A percentile compares a stretch with the other conserved stretches of the same genome.
These are phyloP conservation scores for Lepus timidus DNA, from an alignment of 2,113 vertebrate species.

Conservation along the genomic window DNA sequence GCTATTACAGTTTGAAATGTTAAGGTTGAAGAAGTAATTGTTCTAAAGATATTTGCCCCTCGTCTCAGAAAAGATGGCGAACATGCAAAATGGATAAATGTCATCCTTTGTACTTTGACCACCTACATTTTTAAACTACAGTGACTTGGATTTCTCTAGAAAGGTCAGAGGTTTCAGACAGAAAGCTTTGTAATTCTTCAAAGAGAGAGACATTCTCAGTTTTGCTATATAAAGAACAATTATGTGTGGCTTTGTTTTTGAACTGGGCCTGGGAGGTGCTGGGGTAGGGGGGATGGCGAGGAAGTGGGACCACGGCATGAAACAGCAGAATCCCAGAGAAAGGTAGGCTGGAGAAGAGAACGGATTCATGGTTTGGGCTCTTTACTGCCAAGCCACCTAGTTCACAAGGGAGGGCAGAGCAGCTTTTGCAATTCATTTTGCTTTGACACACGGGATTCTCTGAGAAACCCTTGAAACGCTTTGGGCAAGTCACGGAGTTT, in stretches of 20 bases:
- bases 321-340: not conserved
- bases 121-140: conserved; percentile 79
- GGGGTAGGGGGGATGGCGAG: not conserved
- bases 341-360: not conserved
- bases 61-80: conserved; percentile 60
- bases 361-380: not conserved
- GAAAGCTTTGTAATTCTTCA: conserved; percentile 79
- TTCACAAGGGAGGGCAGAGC: not conserved
- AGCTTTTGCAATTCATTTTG: not conserved
- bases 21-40: conserved; percentile 72
- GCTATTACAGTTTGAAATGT: conserved; percentile 52
- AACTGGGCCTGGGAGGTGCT: not conserved
- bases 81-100: conserved; percentile 77
- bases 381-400: not conserved
- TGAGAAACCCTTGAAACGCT: not conserved
- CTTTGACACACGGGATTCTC: not conserved
- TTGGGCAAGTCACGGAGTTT: not conserved
- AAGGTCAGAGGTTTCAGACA: conserved; percentile 81
- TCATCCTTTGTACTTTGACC: conserved; percentile 77
- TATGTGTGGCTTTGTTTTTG: conserved; percentile 50
- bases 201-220: conserved; percentile 69
- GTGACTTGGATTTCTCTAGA: conserved; percentile 77
- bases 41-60: conserved; percentile 72
- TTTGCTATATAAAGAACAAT: conserved; percentile 62
- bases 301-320: not conserved